These are phyloP conservation scores for Drosophila neocordata DNA, from an alignment of 1,140 invertebrate genomes.

Conservation along the genomic window DNA sequence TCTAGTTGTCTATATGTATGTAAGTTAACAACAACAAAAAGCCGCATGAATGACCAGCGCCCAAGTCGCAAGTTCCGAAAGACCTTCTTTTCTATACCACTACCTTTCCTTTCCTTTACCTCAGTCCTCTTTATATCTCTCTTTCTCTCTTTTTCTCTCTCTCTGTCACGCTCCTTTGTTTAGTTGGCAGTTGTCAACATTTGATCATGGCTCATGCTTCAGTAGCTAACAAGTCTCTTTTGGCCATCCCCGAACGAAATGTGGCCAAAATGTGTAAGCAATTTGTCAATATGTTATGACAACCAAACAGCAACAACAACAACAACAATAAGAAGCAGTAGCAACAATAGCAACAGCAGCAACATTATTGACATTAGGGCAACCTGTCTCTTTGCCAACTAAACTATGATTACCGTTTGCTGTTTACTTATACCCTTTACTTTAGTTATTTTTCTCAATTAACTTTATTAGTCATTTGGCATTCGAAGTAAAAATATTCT, in stretches of 20 bases:
- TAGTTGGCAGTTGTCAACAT: slow-evolving; percentile 50
- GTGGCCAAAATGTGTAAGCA: slow-evolving; percentile 76
- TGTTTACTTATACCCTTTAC: slow-evolving; percentile 36
- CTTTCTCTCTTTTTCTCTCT: neutral
- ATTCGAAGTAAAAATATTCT: no score
- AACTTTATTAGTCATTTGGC: no score
- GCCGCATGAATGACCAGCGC: slow-evolving; percentile 16
- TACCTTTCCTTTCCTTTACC: slow-evolving; percentile 2
- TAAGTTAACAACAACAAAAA: neutral
- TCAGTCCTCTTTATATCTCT: neutral
- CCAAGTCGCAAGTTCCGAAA: slow-evolving; percentile 13
- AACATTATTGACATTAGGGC: slow-evolving; percentile 77
- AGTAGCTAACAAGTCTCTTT: slow-evolving; percentile 57
- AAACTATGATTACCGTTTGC: slow-evolving; percentile 75
- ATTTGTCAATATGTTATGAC: slow-evolving; percentile 78
- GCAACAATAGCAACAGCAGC: slow-evolving; percentile 30
- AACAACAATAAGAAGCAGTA: slow-evolving; percentile 17
- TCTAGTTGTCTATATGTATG: neutral
- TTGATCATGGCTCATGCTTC: slow-evolving; percentile 64
- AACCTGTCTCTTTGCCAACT: slow-evolving; percentile 75
- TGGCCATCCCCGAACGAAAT: slow-evolving; percentile 39
- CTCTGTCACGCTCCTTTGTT: neutral
- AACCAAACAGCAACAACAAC: slow-evolving; percentile 43
- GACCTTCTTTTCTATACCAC: neutral
- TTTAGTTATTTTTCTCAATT: no score